Evolutionary conservation across 1,140 invertebrate genomes (phyloP), one percentile per base, ranked within the genome.

Genomic region (Meloidogyne floridensis): DNA sequence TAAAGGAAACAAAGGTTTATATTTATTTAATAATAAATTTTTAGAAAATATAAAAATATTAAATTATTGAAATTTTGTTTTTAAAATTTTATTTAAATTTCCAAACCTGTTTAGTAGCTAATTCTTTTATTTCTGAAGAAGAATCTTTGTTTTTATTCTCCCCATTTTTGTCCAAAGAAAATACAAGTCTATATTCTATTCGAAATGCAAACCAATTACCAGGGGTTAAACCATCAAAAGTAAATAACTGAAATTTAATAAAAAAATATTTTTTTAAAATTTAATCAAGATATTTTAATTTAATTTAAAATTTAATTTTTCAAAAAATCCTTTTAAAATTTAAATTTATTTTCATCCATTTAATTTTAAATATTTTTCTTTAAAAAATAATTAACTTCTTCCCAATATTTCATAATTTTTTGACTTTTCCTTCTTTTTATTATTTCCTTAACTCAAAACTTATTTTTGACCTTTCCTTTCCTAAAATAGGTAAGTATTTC

Each of bases 181-280:
- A 86, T 18, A 86, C 65, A 7, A 85, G 69, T 71, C 84, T 82
- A 53, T 85, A 85, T 53, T 85, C 69, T 20, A 85, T 85, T 32
- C 84, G 82, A 59, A 85, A 81, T 2, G 84, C 84, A 74, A 86
- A 85, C 84, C 84, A 85, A 51, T 76, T 85, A 7, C 42, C 80
- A 6, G 85, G 80, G 10, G 77, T 71, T 18, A 85, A 71, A 20
- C 84, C 81, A 71, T 85, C 84, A 32, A 85, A 85, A 6, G 71
- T 73, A 75, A 84, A 84, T 8, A 85, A 77, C 84, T 85, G 54
- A 77, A 85, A 85, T 13, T 15, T 43, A 32, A 32, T 32, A 1
- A 32, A 32, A 32, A 32, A 32, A 32, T 32, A 32, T 32, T 32
- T 32, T 32, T 32, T 59, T 59, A 2, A 56, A 59, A 56, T 11